Conservation (phyloP, 2,113 vertebrate genomes). For the Maccullochella peelii region DNA sequence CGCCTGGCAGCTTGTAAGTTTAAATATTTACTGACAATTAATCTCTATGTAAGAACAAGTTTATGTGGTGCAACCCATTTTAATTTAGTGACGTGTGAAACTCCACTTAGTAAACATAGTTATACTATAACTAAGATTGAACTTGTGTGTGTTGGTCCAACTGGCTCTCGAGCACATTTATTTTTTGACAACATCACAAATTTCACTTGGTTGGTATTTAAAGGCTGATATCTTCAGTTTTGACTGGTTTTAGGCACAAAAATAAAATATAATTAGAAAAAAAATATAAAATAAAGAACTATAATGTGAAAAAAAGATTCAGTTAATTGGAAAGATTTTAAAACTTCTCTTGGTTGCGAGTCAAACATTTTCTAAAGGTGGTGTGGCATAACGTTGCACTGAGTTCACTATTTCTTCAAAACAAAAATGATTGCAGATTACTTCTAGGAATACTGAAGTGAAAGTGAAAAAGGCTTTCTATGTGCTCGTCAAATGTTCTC, state of each 20-base stretch:
- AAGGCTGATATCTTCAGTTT: neutral
- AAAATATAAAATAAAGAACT: neutral
- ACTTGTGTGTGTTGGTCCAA: no score
- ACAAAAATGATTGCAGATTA: neutral
- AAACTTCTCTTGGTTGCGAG: neutral
- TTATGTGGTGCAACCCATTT: neutral
- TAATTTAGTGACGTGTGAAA: neutral
- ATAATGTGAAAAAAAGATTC: no score
- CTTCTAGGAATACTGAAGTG: slow-evolving; percentile 21
- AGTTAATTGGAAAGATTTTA: neutral
- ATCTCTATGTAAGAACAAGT: neutral
- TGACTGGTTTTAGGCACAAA: neutral
- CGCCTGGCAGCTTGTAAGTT: neutral
- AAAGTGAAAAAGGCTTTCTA: neutral
- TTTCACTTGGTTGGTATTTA: neutral
- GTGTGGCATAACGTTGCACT: neutral
- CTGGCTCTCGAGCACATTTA: neutral
- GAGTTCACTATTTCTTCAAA: neutral
- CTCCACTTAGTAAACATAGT: neutral
- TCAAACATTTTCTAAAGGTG: neutral
- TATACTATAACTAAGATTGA: neutral
- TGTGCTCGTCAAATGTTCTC: no score
- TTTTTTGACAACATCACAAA: neutral
- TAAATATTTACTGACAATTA: neutral
- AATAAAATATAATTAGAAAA: neutral